Evolutionary conservation across 2,888 invertebrate species (phyloP), one percentile per base, ranked within the genome.

Genomic region (Trissolcus brochymenae): DNA sequence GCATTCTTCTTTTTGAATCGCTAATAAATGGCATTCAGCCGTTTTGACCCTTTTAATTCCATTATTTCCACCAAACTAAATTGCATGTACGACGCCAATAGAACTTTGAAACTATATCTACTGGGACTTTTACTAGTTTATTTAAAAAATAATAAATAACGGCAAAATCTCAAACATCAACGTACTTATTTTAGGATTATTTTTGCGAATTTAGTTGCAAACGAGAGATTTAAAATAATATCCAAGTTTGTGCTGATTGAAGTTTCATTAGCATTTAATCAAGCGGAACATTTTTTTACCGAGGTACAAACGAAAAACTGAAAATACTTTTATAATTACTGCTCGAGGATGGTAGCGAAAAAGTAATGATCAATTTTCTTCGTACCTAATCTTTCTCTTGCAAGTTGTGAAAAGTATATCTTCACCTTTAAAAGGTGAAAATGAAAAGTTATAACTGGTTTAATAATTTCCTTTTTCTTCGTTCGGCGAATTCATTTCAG

Each of bases 11-110:
- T 9, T 7, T 29, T 87, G 85, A 87, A 87, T 86, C 86, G 86
- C 87, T 87, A 87, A 87, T 87, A 86, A 87, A 84, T 84, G 86
- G 86, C 85, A 84, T 78, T 83, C 84, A 83, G 80, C 81, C 82
- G 85, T 87, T 86, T 84, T 83, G 81, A 81, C 86, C 82, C 81
- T 81, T n/a, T n/a, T n/a, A n/a, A n/a, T 49, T 16, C 21, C 56
- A 59, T 68, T 60, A 68, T 60, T 51, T 21, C 62, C 14, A 6
- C 7, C 4, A 25, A 25, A 17, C 55, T 29, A 17, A 35, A n/a
- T n/a, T n/a, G n/a, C n/a, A n/a, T n/a, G n/a, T n/a, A n/a, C n/a
- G n/a, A n/a, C n/a, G n/a, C n/a, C n/a, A n/a, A n/a, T n/a, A n/a
- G n/a, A n/a, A n/a, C n/a, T n/a, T n/a, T n/a, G n/a, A n/a, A n/a